Evolutionary conservation across 2,113 vertebrate genomes (phyloP), one percentile per base, ranked within the genome.

Genomic region (Archocentrus centrarchus): DNA sequence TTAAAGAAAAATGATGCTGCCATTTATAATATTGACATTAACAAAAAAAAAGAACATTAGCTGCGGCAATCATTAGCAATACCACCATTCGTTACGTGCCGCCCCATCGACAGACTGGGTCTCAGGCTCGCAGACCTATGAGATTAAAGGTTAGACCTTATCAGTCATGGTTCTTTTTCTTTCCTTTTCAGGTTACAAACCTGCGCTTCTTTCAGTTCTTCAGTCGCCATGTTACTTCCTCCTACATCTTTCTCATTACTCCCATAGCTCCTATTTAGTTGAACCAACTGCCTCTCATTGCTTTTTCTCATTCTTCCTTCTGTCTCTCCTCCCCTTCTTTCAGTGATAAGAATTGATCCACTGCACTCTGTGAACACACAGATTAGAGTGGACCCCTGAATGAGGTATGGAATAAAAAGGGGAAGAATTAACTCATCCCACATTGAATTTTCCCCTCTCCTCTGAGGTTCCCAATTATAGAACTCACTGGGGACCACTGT

Each of bases 401-500:
- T 59, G 80, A 81, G 80, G 86, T 75, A 57, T 55, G 47, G 83
- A 91, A 91, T 86, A 83, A 88, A 91, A 86, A 60, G 9, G 78
- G 88, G 84, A 88, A 86, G 79, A 92, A 94, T 94, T 87, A 78
- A 95, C 93, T 93, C 85, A 87, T 88, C 80, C 77, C 6, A 35
- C 85, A 93, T 90, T n/a, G 85, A 91, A 92, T 92, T 91, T 84
- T 77, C 63, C 68, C 17, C 37, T 68, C 82, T 88, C 89, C 91
- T 84, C 87, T 24, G 90, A 92, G 88, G 84, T 86, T 93, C 84
- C 82, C 84, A 92, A 92, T 94, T 94, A 95, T n/a, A 81, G 60
- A 61, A n/a, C 81, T 53, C 88, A 8, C 85, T 32, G 17, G 91
- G 86, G 87, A 83, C 64, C 7, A 5, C 61, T 60, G 60, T 37